phyloP scores from a whole-genome alignment of 2,888 invertebrate genomes.

The Conomelus anceps region DNA sequence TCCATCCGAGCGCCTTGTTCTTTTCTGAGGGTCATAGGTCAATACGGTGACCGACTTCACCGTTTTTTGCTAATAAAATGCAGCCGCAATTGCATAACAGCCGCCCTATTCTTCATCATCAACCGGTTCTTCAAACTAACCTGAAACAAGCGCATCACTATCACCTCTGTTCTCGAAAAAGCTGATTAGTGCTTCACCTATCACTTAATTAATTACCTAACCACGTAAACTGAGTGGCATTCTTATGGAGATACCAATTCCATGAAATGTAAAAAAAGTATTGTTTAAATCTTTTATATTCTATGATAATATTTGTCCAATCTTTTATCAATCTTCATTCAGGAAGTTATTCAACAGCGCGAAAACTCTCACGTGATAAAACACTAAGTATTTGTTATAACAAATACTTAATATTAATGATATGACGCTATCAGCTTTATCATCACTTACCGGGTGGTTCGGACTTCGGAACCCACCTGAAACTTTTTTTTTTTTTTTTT shows the following conservation, averaged over 20 bases:
- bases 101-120: neutral
- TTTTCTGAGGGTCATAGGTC: neutral
- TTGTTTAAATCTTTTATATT: neutral
- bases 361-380: too few species aligned
- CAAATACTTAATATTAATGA: too few species aligned
- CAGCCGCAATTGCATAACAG: neutral
- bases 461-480: too few species aligned
- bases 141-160: neutral
- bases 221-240: neutral
- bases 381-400: too few species aligned
- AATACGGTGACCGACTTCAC: neutral
- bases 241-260: too few species aligned
- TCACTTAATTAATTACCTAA: neutral
- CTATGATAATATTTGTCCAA: neutral
- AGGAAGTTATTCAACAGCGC: neutral
- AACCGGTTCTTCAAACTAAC: neutral
- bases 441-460: too few species aligned
- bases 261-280: neutral
- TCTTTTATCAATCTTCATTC: neutral
- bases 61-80: neutral
- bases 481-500: too few species aligned
- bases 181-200: neutral
- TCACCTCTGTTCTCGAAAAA: neutral
- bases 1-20: neutral
- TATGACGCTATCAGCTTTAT: too few species aligned